Percentiles rank a stretch among this genome's conserved stretches.
Conservation (phyloP, 1,140 invertebrate species). For the Listronotus bonariensis region DNA sequence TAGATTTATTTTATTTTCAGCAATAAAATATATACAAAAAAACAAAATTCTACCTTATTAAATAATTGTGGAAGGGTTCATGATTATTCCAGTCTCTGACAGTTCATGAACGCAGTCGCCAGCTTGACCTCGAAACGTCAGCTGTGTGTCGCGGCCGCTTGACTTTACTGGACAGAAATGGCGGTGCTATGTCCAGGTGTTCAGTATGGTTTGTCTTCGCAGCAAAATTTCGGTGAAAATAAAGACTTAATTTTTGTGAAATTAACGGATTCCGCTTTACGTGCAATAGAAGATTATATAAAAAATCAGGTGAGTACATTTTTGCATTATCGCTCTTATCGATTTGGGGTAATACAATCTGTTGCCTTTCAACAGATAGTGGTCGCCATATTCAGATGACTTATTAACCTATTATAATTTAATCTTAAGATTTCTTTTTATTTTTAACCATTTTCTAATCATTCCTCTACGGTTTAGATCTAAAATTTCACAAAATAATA, state of each 20-base stretch:
- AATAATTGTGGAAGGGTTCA: too few relatives aligned
- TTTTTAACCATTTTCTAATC: constrained; percentile 1
- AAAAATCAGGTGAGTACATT: constrained; percentile 79
- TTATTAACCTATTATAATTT: constrained; percentile 56
- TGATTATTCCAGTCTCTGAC: background rate
- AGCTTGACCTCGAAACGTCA: constrained; percentile 51
- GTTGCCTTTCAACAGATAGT: constrained; percentile 46
- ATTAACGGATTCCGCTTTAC: constrained; percentile 89
- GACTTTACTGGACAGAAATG: constrained; percentile 68
- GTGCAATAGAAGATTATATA: constrained; percentile 88
- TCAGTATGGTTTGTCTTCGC: constrained; percentile 93
- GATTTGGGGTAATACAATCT: constrained; percentile 44
- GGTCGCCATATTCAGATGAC: constrained; percentile 56
- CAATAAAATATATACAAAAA: too few relatives aligned
- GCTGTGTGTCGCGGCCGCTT: constrained; percentile 45
- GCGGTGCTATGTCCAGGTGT: constrained; percentile 91
- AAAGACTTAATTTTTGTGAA: constrained; percentile 93
- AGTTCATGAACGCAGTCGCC: constrained; percentile 38
- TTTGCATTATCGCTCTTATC: constrained; percentile 19
- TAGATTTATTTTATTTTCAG: too few relatives aligned
- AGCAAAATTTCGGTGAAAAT: constrained; percentile 80
- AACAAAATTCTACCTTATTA: too few relatives aligned
- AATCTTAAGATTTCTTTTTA: constrained; percentile 26
- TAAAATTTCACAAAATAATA: constrained; percentile 11
- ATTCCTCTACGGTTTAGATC: background rate